These are phyloP conservation scores for Mobula hypostoma DNA, from an alignment of 2,113 vertebrate genomes.

Conservation along the genomic window DNA sequence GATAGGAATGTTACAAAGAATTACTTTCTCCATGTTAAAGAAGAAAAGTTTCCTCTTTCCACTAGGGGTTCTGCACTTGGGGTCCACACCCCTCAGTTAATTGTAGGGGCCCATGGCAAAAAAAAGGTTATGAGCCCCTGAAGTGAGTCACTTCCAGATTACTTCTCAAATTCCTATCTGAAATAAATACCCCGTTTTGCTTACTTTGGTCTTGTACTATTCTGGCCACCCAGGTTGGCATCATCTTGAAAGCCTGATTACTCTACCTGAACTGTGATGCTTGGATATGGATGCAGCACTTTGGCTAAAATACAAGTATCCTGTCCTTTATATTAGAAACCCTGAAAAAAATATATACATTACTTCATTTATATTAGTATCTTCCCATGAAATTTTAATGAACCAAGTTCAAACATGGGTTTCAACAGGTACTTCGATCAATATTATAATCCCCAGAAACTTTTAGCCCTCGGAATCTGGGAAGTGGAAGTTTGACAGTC, in stretches of 20 bases:
- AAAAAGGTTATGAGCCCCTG: no score
- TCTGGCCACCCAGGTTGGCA: not conserved
- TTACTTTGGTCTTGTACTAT: not conserved
- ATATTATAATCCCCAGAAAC: not conserved
- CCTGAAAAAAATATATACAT: not conserved
- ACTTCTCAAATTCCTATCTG: not conserved
- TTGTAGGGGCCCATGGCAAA: no score
- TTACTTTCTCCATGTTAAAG: no score
- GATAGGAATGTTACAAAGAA: no score
- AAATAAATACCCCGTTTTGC: not conserved
- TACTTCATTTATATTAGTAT: not conserved
- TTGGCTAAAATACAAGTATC: not conserved
- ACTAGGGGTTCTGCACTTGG: no score
- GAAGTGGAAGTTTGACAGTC: not conserved
- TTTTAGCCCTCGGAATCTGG: not conserved
- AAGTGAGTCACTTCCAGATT: not conserved
- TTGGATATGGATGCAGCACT: not conserved
- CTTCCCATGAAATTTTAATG: not conserved
- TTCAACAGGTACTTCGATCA: not conserved
- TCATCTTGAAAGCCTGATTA: not conserved
- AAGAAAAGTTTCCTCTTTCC: not conserved
- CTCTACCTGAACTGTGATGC: not conserved
- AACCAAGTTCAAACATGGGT: not conserved
- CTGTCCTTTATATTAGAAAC: not conserved
- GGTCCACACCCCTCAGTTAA: no score